Evolutionary conservation across 2,888 invertebrate species (phyloP).

Genomic region (Scaptomyza reducta): DNA sequence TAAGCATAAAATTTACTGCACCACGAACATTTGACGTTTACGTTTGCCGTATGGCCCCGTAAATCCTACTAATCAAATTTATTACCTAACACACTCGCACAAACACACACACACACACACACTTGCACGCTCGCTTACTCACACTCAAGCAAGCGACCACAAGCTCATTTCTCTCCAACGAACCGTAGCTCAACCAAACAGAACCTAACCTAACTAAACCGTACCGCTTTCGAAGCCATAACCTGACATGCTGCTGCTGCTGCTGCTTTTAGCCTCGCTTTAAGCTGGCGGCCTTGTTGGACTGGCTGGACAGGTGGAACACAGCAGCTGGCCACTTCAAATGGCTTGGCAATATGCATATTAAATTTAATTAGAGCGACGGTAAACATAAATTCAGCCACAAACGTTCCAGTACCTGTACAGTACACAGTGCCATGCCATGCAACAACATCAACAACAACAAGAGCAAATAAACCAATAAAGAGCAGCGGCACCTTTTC

Average conservation of each 20-base stretch:
- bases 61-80: constrained; percentile 79
- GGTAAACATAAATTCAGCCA: constrained; percentile 74
- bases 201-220: constrained; percentile 12
- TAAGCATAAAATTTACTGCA: constrained; percentile 79
- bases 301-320: constrained; percentile 9
- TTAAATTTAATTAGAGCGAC: constrained; percentile 78
- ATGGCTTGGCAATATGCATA: constrained; percentile 74
- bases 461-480: constrained; percentile 9
- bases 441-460: constrained; percentile 26
- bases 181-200: not conserved
- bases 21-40: constrained; percentile 74
- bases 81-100: constrained; percentile 57
- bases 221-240: constrained; percentile 4
- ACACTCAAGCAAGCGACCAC: constrained; percentile 33
- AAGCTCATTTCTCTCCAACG: constrained; percentile 32
- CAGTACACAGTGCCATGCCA: constrained; percentile 26
- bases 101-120: constrained; percentile 11
- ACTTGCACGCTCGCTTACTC: constrained; percentile 9
- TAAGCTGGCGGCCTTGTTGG: constrained; percentile 26
- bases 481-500: constrained; percentile 37
- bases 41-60: constrained; percentile 68
- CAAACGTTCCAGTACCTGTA: constrained; percentile 23
- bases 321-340: constrained; percentile 62
- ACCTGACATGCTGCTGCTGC: constrained; percentile 4
- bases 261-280: not conserved